These are phyloP conservation scores for Acropora tenuis DNA, from an alignment of 64 coral and sea anemone species.

Conservation along the genomic window DNA sequence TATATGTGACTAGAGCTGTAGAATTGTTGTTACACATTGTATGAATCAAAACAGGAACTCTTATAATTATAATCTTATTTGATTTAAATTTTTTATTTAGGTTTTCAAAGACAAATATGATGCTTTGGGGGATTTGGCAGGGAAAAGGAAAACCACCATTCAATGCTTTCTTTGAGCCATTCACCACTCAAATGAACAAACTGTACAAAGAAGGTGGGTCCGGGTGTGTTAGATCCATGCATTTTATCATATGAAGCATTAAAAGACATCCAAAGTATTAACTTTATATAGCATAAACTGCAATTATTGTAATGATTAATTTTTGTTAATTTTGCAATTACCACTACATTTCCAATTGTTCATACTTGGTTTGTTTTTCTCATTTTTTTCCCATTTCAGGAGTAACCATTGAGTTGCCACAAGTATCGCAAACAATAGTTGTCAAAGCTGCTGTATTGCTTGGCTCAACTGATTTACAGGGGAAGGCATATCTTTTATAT, in stretches of 20 bases:
- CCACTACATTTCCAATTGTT: background rate
- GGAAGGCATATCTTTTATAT: slow-evolving; percentile 59
- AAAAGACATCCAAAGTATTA: too few species aligned
- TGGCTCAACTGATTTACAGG: slow-evolving; percentile 61
- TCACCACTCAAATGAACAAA: slow-evolving; percentile 31
- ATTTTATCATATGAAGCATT: too few species aligned
- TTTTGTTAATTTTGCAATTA: too few species aligned
- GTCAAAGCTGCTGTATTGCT: slow-evolving; percentile 63
- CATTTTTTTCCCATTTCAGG: background rate
- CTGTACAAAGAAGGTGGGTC: slow-evolving; percentile 29
- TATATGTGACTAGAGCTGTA: too few species aligned
- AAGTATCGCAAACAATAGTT: background rate
- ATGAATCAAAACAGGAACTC: background rate
- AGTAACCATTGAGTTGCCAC: background rate
- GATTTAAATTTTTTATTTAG: background rate
- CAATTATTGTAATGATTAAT: too few species aligned
- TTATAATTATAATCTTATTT: background rate
- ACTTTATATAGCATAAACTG: too few species aligned
- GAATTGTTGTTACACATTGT: background rate
- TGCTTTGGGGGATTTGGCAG: slow-evolving; percentile 59
- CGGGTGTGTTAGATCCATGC: too few species aligned
- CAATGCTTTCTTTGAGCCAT: slow-evolving; percentile 26
- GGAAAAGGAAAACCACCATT: slow-evolving; percentile 29
- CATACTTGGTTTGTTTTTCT: background rate
- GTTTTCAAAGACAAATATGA: slow-evolving; percentile 55